These are phyloP conservation scores for Caenorhabditis latens DNA, from an alignment of 1,140 invertebrate species.

Conservation along the genomic window DNA sequence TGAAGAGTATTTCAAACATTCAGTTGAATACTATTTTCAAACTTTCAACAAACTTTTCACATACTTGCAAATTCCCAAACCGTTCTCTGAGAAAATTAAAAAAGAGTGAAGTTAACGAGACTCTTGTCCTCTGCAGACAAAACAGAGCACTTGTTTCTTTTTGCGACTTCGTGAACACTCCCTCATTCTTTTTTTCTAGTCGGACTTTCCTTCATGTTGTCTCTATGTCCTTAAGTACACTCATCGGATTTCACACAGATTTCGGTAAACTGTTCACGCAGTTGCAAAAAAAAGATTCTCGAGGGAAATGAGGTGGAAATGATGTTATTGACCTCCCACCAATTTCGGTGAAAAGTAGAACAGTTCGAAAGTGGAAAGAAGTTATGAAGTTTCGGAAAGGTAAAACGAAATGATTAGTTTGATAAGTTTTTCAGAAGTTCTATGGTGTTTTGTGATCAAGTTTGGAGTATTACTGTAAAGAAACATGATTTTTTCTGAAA, in stretches of 20 bases:
- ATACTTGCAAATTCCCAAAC: too few relatives aligned
- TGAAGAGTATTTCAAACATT: too few relatives aligned
- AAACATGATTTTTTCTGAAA: too few relatives aligned
- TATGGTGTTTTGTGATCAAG: too few relatives aligned
- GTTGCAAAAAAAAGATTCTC: conserved; percentile 48
- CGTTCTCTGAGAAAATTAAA: not conserved
- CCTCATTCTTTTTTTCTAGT: not conserved
- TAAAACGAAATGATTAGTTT: too few relatives aligned
- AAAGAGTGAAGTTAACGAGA: not conserved
- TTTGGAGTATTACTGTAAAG: too few relatives aligned
- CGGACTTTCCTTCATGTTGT: not conserved
- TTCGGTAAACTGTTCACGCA: conserved; percentile 51
- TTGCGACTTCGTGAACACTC: conserved; percentile 31
- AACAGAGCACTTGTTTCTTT: conserved; percentile 16
- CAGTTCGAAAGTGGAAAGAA: not conserved
- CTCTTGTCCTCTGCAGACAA: not conserved
- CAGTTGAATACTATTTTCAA: too few relatives aligned
- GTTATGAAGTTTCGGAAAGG: not conserved
- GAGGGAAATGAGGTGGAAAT: conserved; percentile 41
- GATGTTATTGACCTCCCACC: not conserved
- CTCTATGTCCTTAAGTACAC: conserved; percentile 21
- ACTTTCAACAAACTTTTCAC: too few relatives aligned
- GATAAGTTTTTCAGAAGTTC: too few relatives aligned
- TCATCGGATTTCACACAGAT: conserved; percentile 48
- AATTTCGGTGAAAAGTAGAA: not conserved